Base-by-base conservation (phyloP, 2,113 vertebrate genomes). In the Pipa parva region DNA sequence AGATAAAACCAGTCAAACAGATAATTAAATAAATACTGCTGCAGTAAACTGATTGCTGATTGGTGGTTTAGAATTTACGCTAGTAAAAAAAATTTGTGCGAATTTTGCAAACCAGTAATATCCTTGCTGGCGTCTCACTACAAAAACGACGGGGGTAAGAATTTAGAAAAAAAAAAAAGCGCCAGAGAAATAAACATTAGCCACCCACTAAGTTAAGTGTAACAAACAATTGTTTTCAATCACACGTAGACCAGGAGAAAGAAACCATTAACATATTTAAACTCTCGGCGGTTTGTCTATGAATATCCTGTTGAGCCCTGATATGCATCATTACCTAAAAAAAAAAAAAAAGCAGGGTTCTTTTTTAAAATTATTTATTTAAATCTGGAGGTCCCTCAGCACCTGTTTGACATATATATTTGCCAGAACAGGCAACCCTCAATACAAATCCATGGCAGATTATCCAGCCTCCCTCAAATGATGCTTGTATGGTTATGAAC, bases 351-450 rank as follows among this genome's bases (percentile, higher is more conserved):
- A 39, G 36, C 5, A 39, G 5, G n/a, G n/a, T n/a, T n/a, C n/a
- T n/a, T n/a, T n/a, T n/a, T n/a, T n/a, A n/a, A n/a, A n/a, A n/a
- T n/a, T n/a, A n/a, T n/a, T n/a, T n/a, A n/a, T n/a, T n/a, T n/a
- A n/a, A n/a, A n/a, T n/a, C n/a, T n/a, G 31, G 17, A 31, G 48
- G 52, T 42, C 12, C 20, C 21, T 22, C 25, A 29, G 36, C 66
- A 70, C 66, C 66, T 70, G 66, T 61, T 70, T 70, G 57, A 70
- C 36, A 61, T 29, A 59, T 70, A 61, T 61, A 70, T 70, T 70
- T 70, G 20, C 13, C 48, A 27, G 39, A 52, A 46, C 49, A 33
- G 45, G 36, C 51, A 48, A 17, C 58, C 58, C 56, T 63, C 26
- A 46, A 51, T 62, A 57, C 6, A 24, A 42, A n/a, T 51, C 57